Evolutionary conservation across 37 sponge, comb jelly and placozoan genomes (phyloP).

Genomic region (Ianthella basta): DNA sequence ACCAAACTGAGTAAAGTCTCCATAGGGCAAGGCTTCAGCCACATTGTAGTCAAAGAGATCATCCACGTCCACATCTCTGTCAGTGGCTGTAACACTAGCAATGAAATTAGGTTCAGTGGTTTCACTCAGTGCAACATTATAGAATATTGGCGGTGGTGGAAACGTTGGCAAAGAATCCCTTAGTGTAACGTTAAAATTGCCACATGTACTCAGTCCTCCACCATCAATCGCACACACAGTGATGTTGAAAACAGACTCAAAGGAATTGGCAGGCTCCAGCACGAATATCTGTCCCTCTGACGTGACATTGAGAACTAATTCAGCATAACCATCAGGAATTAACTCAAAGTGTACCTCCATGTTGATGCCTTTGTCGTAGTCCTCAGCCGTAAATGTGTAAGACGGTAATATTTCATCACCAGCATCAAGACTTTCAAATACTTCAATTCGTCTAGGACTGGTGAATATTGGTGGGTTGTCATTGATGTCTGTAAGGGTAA

Average conservation of each 20-base stretch:
- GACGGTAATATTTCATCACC: no score
- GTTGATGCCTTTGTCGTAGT: conserved; percentile 71
- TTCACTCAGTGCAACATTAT: conserved; percentile 40
- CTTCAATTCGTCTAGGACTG: background rate
- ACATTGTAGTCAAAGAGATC: conserved; percentile 62
- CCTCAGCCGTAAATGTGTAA: conserved; percentile 37
- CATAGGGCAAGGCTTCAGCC: conserved; percentile 49
- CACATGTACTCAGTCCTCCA: conserved; percentile 23
- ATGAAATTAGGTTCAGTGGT: conserved; percentile 12
- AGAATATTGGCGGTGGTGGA: conserved; percentile 7
- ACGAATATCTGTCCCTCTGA: conserved; percentile 23
- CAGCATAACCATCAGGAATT: conserved; percentile 15
- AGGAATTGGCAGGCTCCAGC: background rate
- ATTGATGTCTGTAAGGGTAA: conserved; percentile 69
- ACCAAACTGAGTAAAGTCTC: conserved; percentile 24
- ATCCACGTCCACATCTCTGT: conserved; percentile 52
- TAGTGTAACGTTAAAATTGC: conserved; percentile 42
- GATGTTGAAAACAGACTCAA: conserved; percentile 4
- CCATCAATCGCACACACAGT: conserved; percentile 35
- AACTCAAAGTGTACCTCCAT: conserved; percentile 48
- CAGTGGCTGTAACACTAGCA: conserved; percentile 33
- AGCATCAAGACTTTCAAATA: conserved; percentile 45
- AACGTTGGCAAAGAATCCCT: conserved; percentile 54
- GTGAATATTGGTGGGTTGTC: conserved; percentile 74
- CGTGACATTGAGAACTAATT: conserved; percentile 15